Percentiles rank a stretch among this genome's conserved stretches.
These are phyloP conservation scores for Sinopyrophorus schimmeli DNA, from an alignment of 2,888 invertebrate species.

Conservation along the genomic window DNA sequence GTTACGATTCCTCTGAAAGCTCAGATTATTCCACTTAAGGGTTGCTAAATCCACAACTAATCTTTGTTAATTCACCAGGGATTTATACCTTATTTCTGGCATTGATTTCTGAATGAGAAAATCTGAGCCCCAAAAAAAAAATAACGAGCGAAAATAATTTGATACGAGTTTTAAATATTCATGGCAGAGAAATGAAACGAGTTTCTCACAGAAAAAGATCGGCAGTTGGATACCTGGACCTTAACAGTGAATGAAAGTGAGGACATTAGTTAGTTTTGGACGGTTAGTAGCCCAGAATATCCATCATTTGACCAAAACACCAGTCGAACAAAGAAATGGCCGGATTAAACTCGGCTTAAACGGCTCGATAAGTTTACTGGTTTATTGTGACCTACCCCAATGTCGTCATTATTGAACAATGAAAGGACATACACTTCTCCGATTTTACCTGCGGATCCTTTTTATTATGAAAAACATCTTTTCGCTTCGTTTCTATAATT, in stretches of 20 bases:
- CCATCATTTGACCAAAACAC: constrained; percentile 54
- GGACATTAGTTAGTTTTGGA: constrained; percentile 50
- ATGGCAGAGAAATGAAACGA: too few relatives aligned
- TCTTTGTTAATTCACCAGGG: too few relatives aligned
- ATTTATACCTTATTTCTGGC: too few relatives aligned
- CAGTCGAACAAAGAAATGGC: constrained; percentile 39
- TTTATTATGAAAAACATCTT: constrained; percentile 10
- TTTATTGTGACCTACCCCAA: constrained; percentile 51
- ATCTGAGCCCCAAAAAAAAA: too few relatives aligned
- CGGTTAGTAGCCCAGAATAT: constrained; percentile 51
- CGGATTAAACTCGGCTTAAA: constrained; percentile 20
- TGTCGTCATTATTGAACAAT: constrained; percentile 48
- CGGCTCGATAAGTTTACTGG: constrained; percentile 35
- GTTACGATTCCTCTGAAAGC: too few relatives aligned
- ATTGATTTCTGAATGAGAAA: too few relatives aligned
- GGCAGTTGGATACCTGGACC: constrained; percentile 37
- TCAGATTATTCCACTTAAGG: too few relatives aligned
- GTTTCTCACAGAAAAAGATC: too few relatives aligned
- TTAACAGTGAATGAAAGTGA: constrained; percentile 43
- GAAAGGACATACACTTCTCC: constrained; percentile 41
- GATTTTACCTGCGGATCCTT: constrained; percentile 43
- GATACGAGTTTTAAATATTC: too few relatives aligned
- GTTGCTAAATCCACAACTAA: too few relatives aligned
- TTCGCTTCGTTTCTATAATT: constrained; percentile 11
- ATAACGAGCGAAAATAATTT: too few relatives aligned